Evolutionary conservation across 2,113 vertebrate species (phyloP).

Genomic region (Xenopus borealis): DNA sequence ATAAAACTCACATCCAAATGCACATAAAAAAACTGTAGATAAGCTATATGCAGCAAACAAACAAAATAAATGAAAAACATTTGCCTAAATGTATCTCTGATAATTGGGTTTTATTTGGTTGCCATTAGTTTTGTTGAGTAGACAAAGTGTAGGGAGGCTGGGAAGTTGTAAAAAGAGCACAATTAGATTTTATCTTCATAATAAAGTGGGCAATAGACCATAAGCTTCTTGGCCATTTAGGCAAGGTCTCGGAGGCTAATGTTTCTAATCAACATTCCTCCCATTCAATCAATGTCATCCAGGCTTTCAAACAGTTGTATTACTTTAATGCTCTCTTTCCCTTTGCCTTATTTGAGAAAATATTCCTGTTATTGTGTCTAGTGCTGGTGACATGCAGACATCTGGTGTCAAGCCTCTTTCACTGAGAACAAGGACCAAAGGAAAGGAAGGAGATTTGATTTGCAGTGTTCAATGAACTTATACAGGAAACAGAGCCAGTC

Average conservation of each 20-base stretch:
- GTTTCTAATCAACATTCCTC: constrained; percentile 38
- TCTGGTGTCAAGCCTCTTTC: not conserved
- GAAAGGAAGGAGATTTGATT: not conserved
- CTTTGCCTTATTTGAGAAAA: constrained; percentile 4
- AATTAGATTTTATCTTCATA: constrained; percentile 18
- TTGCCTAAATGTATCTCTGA: no score
- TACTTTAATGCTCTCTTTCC: not conserved
- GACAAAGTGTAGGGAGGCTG: not conserved
- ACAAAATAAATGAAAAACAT: no score
- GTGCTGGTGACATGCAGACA: not conserved
- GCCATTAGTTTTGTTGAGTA: not conserved
- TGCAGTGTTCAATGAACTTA: not conserved
- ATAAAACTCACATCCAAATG: no score
- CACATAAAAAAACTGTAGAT: no score
- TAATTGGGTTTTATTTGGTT: no score
- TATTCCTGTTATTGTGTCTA: constrained; percentile 9
- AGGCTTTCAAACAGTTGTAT: not conserved
- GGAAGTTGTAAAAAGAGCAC: not conserved
- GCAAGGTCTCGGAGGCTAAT: constrained; percentile 21
- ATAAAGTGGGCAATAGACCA: constrained; percentile 6
- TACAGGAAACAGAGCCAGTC: not conserved
- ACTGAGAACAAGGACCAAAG: not conserved
- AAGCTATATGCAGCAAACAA: no score
- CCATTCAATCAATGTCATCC: constrained; percentile 30
- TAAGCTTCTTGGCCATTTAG: constrained; percentile 12